phyloP scores from a whole-genome alignment of 2,113 vertebrate genomes.

The Corythoichthys intestinalis region DNA sequence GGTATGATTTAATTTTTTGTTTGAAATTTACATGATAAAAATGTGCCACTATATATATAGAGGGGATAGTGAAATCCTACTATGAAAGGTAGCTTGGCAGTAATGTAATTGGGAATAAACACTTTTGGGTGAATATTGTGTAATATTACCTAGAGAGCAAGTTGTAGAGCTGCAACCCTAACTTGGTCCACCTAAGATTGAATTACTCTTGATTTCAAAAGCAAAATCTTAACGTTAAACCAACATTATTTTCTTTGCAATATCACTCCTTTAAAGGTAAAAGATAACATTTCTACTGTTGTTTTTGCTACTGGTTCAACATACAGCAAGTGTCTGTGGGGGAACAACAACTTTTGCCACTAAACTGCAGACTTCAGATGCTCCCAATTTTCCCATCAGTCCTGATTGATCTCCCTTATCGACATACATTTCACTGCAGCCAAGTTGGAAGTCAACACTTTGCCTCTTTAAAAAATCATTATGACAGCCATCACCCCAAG shows the following conservation, averaged over 20 bases:
- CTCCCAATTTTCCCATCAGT: not conserved
- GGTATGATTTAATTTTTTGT: conserved; percentile 22
- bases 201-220: not conserved
- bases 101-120: conserved; percentile 26
- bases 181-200: not conserved
- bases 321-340: not conserved
- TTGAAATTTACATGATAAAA: conserved; percentile 53
- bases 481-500: too few relatives aligned
- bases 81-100: conserved; percentile 25
- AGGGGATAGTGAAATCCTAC: conserved; percentile 42
- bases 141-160: conserved; percentile 41
- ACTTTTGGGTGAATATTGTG: conserved; percentile 12
- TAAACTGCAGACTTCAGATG: not conserved
- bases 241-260: not conserved
- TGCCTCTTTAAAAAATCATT: too few relatives aligned
- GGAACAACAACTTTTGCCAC: not conserved
- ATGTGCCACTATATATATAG: conserved; percentile 60
- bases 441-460: too few relatives aligned
- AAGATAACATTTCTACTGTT: not conserved
- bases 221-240: not conserved
- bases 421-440: too few relatives aligned
- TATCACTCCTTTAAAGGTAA: not conserved
- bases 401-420: too few relatives aligned
- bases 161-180: conserved; percentile 28
- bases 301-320: not conserved